phyloP scores from a whole-genome alignment of 2,888 invertebrate genomes.

The Eutolmus rufibarbis region DNA sequence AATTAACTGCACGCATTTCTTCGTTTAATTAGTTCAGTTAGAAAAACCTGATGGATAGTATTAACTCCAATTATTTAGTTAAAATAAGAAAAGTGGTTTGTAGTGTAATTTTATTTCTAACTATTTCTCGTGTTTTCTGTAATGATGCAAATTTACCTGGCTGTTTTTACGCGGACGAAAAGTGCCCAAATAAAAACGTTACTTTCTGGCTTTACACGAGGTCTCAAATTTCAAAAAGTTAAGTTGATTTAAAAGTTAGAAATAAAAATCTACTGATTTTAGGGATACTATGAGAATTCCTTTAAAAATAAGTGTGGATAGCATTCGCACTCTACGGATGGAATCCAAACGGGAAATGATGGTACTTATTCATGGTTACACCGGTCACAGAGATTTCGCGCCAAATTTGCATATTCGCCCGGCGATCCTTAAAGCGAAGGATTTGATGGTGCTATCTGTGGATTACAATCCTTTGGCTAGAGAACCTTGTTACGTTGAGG shows the following conservation, averaged over 20 bases:
- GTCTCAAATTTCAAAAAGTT: slow-evolving; percentile 55
- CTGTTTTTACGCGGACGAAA: neutral
- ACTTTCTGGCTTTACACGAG: slow-evolving; percentile 70
- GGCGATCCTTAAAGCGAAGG: slow-evolving; percentile 66
- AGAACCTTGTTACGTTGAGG: slow-evolving; percentile 69
- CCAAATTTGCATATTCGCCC: slow-evolving; percentile 70
- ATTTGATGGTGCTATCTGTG: slow-evolving; percentile 70
- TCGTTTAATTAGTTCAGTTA: neutral
- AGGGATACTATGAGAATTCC: slow-evolving; percentile 61
- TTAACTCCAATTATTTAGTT: neutral
- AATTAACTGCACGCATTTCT: neutral
- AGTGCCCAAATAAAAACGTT: slow-evolving; percentile 67
- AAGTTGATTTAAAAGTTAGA: neutral
- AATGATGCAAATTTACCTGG: neutral
- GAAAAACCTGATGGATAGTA: neutral
- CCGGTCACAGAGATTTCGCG: slow-evolving; percentile 68
- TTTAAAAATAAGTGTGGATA: slow-evolving; percentile 60
- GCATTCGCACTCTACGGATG: slow-evolving; percentile 19
- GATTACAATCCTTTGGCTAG: slow-evolving; percentile 69
- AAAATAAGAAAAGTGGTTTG: neutral
- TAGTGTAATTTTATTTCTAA: neutral
- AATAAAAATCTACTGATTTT: neutral
- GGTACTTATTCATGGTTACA: slow-evolving; percentile 71
- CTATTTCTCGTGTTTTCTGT: neutral
- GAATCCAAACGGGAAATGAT: slow-evolving; percentile 57